Evolutionary conservation across 2,888 invertebrate genomes (phyloP).

Genomic region (Lithophane ornitopus): DNA sequence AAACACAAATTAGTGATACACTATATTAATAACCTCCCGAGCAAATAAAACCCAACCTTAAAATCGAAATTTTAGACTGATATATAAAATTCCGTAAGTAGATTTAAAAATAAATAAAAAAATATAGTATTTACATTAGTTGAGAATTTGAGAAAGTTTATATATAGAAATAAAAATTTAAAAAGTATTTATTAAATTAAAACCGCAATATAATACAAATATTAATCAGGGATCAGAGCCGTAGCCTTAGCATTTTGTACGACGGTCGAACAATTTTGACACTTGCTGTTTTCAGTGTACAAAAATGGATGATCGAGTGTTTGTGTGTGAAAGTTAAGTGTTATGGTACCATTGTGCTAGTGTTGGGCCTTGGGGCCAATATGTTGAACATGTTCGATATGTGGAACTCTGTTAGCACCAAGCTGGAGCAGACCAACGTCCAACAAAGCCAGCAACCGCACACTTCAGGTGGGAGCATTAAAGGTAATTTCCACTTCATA

Average conservation of each 20-base stretch:
- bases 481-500: conserved; percentile 92
- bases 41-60: conserved; percentile 86
- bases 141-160: conserved; percentile 90
- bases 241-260: conserved; percentile 86
- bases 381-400: conserved; percentile 94
- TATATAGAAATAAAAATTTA: conserved; percentile 72
- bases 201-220: conserved; percentile 79
- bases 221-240: conserved; percentile 87
- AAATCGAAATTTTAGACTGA: conserved; percentile 90
- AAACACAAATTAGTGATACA: conserved; percentile 79
- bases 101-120: conserved; percentile 72
- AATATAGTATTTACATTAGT: conserved; percentile 90
- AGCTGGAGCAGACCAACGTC: conserved; percentile 93
- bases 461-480: conserved; percentile 95
- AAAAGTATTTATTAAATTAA: conserved; percentile 75
- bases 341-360: conserved; percentile 71
- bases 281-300: conserved; percentile 79
- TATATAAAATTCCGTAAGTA: conserved; percentile 87
- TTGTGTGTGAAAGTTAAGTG: conserved; percentile 68
- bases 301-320: conserved; percentile 77
- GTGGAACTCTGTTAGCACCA: conserved; percentile 95
- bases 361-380: conserved; percentile 76
- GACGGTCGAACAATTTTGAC: conserved; percentile 86
- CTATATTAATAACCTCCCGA: conserved; percentile 80
- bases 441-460: conserved; percentile 93